These are phyloP conservation scores for Drosophila pandora DNA, from an alignment of 1,140 invertebrate genomes.

Conservation along the genomic window DNA sequence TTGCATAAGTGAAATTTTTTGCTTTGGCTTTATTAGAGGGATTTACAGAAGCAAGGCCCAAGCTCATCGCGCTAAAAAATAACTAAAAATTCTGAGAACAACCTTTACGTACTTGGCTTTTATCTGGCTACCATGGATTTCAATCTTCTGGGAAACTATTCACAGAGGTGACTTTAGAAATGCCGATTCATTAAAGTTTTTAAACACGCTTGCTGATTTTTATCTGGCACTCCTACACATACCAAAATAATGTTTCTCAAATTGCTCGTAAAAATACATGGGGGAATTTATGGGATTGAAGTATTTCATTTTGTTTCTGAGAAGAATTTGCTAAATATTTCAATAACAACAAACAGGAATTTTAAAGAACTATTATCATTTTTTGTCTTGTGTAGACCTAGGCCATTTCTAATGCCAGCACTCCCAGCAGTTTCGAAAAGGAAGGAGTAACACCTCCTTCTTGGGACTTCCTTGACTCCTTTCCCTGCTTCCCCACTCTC, in stretches of 20 bases:
- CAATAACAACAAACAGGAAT: no score
- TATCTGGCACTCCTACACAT: slow-evolving; percentile 15
- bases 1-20: slow-evolving; percentile 40
- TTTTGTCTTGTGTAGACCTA: background rate
- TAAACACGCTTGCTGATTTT: slow-evolving; percentile 23
- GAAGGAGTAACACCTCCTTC: slow-evolving; percentile 1
- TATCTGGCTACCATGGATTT: slow-evolving; percentile 33
- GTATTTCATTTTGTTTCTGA: no score
- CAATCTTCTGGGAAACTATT: slow-evolving; percentile 43
- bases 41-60: slow-evolving; percentile 12
- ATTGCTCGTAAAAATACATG: no score
- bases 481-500: background rate
- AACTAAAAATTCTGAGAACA: slow-evolving; percentile 33
- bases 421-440: slow-evolving; percentile 1
- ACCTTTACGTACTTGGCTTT: slow-evolving; percentile 31
- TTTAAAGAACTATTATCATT: no score
- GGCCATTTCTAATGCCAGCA: slow-evolving; percentile 24
- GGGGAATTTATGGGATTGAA: no score
- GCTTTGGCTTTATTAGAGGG: slow-evolving; percentile 1
- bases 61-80: background rate
- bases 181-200: slow-evolving; percentile 25
- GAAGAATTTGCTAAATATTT: background rate
- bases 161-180: slow-evolving; percentile 13
- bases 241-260: background rate
- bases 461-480: background rate